Evolutionary conservation across 2,797 vertebrate species (phyloP), one percentile per base, ranked within the genome.

Genomic region (Parauchenoglanis punctatus): DNA sequence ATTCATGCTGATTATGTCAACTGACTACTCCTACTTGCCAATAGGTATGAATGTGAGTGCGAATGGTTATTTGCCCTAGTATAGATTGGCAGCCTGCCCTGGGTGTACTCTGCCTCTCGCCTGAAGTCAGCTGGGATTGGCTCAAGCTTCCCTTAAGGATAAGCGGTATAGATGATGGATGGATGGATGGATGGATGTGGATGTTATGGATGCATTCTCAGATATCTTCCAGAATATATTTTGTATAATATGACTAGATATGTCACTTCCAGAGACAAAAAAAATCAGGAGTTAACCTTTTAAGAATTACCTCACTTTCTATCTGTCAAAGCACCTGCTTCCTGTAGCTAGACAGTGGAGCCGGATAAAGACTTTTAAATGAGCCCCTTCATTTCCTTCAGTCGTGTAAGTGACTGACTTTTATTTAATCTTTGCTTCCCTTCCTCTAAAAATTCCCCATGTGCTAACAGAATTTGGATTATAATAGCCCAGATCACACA

Each of bases 401-500:
- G 54, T 87, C 63, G 83, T 85, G 86, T 77, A 75, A 80, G 12
- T 46, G 40, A 28, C 23, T 86, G 56, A 83, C 84, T 72, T 87
- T 90, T 44, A 59, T 81, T 87, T 86, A 15, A 75, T 81, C 85
- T 88, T 86, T 86, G 75, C 46, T 85, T 89, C 28, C 72, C 12
- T 31, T 56, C 31, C 25, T 86, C 25, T 68, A 46, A 75, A 75
- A 54, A n/a, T 46, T 75, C 52, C 68, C 63, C 67, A 18, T 72
- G 25, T 68, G 46, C 56, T 83, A 40, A 80, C 31, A 83, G 72
- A 67, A 0, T 86, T 88, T 28, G 20, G 40, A 40, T 52, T 58
- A 73, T 86, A 90, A 87, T 89, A 73, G 86, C 65, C 54, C 20
- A 44, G 72, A 86, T 87, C 81, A 85, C 75, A 87, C 46, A 67